These are phyloP conservation scores for Hirtodrosophila histrioides DNA, from an alignment of 2,888 invertebrate species.

Conservation along the genomic window DNA sequence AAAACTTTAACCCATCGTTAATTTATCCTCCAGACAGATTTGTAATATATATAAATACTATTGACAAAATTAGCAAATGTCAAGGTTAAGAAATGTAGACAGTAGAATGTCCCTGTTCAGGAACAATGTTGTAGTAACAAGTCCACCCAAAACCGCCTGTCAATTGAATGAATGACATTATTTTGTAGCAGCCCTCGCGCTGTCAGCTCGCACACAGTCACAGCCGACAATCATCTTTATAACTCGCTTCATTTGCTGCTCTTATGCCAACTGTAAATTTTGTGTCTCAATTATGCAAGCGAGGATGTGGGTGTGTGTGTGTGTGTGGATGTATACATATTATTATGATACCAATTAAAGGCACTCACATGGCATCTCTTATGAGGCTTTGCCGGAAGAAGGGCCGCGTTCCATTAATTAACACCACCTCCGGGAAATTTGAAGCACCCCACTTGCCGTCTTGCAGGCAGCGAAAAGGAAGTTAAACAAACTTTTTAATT, in stretches of 20 bases:
- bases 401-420: conserved; percentile 56
- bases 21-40: too few relatives aligned
- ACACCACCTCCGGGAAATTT: conserved; percentile 26
- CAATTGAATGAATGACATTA: not conserved
- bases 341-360: conserved; percentile 71
- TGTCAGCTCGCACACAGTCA: conserved; percentile 8
- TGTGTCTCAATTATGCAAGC: conserved; percentile 76
- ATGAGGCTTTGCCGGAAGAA: conserved; percentile 41
- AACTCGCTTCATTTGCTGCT: conserved; percentile 50
- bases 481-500: conserved; percentile 68
- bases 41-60: too few relatives aligned
- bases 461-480: not conserved
- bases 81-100: too few relatives aligned
- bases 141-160: too few relatives aligned
- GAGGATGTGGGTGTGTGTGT: conserved; percentile 38
- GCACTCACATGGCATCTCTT: conserved; percentile 26
- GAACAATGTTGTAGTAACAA: too few relatives aligned
- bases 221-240: conserved; percentile 61
- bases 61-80: too few relatives aligned
- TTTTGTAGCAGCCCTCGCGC: conserved; percentile 33
- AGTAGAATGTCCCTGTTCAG: too few relatives aligned
- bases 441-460: not conserved
- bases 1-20: too few relatives aligned
- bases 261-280: conserved; percentile 24
- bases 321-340: conserved; percentile 46